Percentiles rank a stretch among this genome's conserved stretches.
These are phyloP conservation scores for Setophaga petechia DNA, from an alignment of 2,113 vertebrate genomes.

Conservation along the genomic window DNA sequence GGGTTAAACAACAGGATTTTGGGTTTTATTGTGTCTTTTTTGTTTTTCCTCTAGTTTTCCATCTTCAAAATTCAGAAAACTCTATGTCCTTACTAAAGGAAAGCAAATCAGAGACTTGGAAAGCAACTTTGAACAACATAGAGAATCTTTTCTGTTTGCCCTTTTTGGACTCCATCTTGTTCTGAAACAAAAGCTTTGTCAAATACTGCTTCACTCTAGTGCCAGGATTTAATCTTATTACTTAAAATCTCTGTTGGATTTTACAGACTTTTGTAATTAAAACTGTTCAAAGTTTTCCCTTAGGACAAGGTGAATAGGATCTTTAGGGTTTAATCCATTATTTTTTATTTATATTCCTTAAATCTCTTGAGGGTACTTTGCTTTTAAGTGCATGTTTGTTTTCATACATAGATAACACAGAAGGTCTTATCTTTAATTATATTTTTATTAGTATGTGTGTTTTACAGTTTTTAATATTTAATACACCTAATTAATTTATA, in stretches of 20 bases:
- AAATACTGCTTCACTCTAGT: neutral
- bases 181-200: neutral
- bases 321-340: neutral
- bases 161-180: neutral
- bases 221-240: constrained; percentile 1
- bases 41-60: neutral
- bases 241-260: constrained; percentile 2
- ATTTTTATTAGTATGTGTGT: neutral
- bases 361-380: neutral
- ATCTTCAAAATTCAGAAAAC: neutral
- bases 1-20: accelerated
- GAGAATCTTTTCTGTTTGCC: neutral
- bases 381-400: neutral
- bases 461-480: neutral
- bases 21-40: neutral
- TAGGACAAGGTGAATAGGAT: neutral
- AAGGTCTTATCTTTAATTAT: neutral
- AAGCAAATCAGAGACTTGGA: neutral
- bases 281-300: constrained; percentile 9
- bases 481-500: neutral
- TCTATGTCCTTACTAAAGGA: neutral
- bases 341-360: constrained; percentile 13
- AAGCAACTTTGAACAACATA: neutral
- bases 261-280: constrained; percentile 30
- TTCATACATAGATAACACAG: neutral